Conservation (phyloP, 2,797 vertebrate genomes). For the Sebastes glaucus region DNA sequence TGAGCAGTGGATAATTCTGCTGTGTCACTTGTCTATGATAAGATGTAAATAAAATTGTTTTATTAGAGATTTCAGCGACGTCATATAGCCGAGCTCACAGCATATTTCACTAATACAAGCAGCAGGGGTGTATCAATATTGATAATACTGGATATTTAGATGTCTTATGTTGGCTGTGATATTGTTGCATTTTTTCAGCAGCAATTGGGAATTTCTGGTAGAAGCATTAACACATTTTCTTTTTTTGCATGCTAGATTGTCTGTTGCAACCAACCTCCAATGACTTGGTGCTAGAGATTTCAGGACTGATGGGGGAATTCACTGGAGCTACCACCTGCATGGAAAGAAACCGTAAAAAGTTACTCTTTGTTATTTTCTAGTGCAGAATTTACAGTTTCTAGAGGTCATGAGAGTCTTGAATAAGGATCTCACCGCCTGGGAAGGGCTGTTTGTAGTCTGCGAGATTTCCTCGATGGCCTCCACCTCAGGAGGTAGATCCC, state of each 20-base stretch:
- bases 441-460: background rate
- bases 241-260: background rate
- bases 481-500: background rate
- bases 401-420: background rate
- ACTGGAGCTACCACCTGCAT: constrained; percentile 1
- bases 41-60: background rate
- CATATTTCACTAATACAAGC: background rate
- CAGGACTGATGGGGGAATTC: constrained; percentile 2
- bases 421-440: constrained; percentile 40
- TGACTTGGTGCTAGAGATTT: constrained; percentile 9
- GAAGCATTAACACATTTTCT: background rate
- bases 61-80: background rate
- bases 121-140: background rate
- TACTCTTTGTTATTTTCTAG: background rate
- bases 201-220: background rate
- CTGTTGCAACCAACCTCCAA: constrained; percentile 14
- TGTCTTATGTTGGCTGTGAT: background rate
- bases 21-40: constrained; percentile 48
- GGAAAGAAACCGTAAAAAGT: background rate
- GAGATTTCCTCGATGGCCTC: background rate
- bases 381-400: background rate
- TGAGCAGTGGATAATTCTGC: constrained; percentile 33
- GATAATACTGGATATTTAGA: background rate
- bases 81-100: background rate
- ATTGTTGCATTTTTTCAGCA: background rate